Evolutionary conservation across 2,888 invertebrate species (phyloP), one percentile per base, ranked within the genome.

Genomic region (Andrena bucephala): DNA sequence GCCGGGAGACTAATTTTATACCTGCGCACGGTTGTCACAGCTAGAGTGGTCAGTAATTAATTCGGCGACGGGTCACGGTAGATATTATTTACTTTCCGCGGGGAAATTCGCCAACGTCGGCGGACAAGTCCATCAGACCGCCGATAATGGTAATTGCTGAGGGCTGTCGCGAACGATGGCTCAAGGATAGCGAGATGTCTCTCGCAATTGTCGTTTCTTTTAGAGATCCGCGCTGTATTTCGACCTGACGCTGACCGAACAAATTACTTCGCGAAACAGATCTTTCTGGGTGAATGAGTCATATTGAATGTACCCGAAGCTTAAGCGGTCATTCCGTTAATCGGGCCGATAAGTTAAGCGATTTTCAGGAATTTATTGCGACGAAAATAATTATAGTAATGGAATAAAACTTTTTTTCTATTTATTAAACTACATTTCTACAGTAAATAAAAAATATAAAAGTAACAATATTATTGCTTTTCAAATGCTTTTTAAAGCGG

Each of bases 41-140:
- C 77, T 42, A 60, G 81, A 82, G 71, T 74, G 83, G 77, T 82
- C 72, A 84, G 76, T 89, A 85, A 87, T 88, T 85, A 83, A 89
- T 84, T 85, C 73, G 77, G 74, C 81, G 81, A 81, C 70, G 75
- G 74, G 72, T 67, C 68, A 57, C 59, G 36, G 67, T 48, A 81
- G 36, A 63, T 48, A 81, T 81, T 87, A 75, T 83, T 87, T 83
- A 79, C 70, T 67, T 62, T 62, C 74, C 75, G 68, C 27, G 52
- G 66, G 36, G 62, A 76, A 62, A 81, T 77, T 57, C 20, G 72
- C 83, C 63, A 60, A 67, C 60, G 57, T 50, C 36, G 20, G 24
- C 50, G 54, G 13, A 10, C 60, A 69, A 65, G 50, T n/a, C 52
- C 52, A 36, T 33, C 27, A 68, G 13, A 33, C 33, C 48, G 42